Conservation (phyloP, 2,113 vertebrate species). For the Desmodus rotundus region DNA sequence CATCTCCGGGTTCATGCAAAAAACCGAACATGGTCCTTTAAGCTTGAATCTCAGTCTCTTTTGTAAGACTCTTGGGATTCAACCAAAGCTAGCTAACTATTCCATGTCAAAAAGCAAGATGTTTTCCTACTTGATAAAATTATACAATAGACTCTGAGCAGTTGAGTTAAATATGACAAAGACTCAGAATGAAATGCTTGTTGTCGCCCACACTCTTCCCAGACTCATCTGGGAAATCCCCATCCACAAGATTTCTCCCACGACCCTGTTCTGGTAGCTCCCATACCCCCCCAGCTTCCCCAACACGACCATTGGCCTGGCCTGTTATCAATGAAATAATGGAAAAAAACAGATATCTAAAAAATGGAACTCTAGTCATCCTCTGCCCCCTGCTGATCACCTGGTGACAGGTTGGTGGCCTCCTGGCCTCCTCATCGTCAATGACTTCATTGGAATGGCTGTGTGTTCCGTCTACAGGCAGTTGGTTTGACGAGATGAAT, state of each 20-base stretch:
- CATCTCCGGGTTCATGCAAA: neutral
- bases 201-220: neutral
- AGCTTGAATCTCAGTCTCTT: neutral
- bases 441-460: neutral
- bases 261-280: neutral
- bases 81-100: neutral
- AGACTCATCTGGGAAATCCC: neutral
- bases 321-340: neutral
- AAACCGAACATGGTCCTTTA: neutral
- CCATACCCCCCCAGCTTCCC: neutral
- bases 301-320: neutral
- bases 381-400: neutral
- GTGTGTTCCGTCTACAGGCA: neutral
- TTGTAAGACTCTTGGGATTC: neutral
- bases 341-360: neutral
- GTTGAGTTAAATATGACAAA: neutral
- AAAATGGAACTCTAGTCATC: neutral
- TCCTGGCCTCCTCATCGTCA: neutral
- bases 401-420: neutral
- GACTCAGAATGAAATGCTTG: neutral
- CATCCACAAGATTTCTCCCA: rapidly evolving
- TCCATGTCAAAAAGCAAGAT: neutral
- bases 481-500: neutral
- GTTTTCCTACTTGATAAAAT: neutral
- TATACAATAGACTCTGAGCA: neutral